Conservation (phyloP, 2,113 vertebrate species). For the Telmatochromis sp. region DNA sequence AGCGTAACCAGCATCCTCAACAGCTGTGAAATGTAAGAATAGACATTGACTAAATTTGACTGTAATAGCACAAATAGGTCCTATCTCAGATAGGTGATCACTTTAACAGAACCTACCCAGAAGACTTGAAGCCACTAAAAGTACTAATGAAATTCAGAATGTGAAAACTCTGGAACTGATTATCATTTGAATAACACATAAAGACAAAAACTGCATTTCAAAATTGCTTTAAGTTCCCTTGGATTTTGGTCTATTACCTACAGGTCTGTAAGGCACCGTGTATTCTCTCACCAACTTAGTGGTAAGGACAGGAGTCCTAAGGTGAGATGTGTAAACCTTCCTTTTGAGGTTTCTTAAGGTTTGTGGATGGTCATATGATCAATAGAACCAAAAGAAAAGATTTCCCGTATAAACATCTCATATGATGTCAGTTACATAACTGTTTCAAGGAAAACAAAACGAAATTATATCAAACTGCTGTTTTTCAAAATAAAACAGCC, state of each 20-base stretch:
- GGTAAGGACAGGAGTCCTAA: not conserved
- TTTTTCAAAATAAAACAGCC: not conserved
- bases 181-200: not conserved
- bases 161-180: not conserved
- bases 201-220: not conserved
- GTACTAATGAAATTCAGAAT: not conserved
- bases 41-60: not conserved
- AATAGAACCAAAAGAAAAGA: not conserved
- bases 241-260: not conserved
- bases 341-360: not conserved
- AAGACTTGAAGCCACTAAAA: not conserved
- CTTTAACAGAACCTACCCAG: not conserved
- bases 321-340: not conserved
- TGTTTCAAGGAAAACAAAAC: not conserved
- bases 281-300: not conserved
- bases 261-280: not conserved
- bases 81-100: not conserved
- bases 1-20: not conserved
- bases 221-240: not conserved
- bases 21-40: not conserved
- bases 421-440: not conserved
- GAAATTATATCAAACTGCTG: not conserved
- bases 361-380: not conserved
- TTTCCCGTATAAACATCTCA: not conserved
- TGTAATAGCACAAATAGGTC: not conserved